phyloP scores from a whole-genome alignment of 1,140 invertebrate species.

The Cryptotermes secundus region DNA sequence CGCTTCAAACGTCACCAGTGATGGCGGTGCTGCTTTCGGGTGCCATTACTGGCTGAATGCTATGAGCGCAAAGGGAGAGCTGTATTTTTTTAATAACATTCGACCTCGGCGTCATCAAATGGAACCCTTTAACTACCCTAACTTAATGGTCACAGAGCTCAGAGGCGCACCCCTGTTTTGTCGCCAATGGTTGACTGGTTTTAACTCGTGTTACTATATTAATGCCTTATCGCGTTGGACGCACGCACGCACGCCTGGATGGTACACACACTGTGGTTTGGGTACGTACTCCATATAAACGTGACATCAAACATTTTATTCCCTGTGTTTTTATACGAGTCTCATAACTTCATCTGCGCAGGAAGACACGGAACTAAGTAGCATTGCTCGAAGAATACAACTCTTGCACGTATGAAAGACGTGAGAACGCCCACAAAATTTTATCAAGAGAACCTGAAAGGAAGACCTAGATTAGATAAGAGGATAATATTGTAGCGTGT shows the following conservation, averaged over 20 bases:
- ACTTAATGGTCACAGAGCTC: neutral
- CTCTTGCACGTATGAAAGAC: no score
- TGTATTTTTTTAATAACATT: neutral
- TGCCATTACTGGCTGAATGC: neutral
- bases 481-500: no score
- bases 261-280: neutral
- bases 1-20: neutral
- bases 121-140: neutral
- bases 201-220: neutral
- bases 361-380: neutral
- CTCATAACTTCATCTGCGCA: neutral
- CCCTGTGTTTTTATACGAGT: neutral
- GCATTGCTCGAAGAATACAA: no score
- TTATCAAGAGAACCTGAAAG: no score
- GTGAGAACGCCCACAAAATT: no score
- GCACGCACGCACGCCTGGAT: neutral
- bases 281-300: neutral
- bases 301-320: neutral
- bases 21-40: neutral
- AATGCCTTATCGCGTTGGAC: neutral
- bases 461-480: no score
- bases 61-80: neutral
- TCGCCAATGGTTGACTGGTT: neutral
- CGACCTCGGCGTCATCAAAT: neutral
- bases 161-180: neutral